phyloP scores from a whole-genome alignment of 2,888 invertebrate genomes.

The Elmis aenea region DNA sequence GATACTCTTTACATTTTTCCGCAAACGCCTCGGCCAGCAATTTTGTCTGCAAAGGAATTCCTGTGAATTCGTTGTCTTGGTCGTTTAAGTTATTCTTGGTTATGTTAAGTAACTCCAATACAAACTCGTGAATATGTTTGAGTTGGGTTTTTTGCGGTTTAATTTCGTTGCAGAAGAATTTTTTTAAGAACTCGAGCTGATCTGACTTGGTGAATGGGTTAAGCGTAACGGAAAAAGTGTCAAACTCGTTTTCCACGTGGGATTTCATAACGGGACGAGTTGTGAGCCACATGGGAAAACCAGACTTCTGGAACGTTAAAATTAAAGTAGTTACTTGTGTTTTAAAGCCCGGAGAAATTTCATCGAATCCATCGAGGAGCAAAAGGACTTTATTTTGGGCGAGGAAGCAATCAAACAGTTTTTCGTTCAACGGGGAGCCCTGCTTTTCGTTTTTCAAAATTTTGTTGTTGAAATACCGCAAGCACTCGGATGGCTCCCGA shows the following conservation, averaged over 20 bases:
- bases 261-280: conserved; percentile 9
- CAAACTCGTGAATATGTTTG: too few relatives aligned
- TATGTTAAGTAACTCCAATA: background rate
- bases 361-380: conserved; percentile 11
- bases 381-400: conserved; percentile 3
- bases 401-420: conserved; percentile 3
- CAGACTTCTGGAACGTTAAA: background rate
- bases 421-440: background rate
- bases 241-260: conserved; percentile 2
- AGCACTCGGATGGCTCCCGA: too few relatives aligned
- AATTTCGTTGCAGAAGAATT: too few relatives aligned
- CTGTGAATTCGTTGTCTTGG: conserved; percentile 7
- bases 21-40: conserved; percentile 5
- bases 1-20: background rate
- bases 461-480: background rate
- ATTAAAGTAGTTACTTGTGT: conserved; percentile 2
- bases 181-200: conserved; percentile 1
- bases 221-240: conserved; percentile 7
- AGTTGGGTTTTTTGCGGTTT: too few relatives aligned
- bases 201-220: background rate
- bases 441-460: background rate
- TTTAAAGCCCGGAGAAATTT: conserved; percentile 4
- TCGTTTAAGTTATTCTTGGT: conserved; percentile 5
- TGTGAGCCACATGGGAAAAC: conserved; percentile 8
- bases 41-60: conserved; percentile 6